phyloP scores from a whole-genome alignment of 2,888 invertebrate genomes.

The Rhabditoides inermis region DNA sequence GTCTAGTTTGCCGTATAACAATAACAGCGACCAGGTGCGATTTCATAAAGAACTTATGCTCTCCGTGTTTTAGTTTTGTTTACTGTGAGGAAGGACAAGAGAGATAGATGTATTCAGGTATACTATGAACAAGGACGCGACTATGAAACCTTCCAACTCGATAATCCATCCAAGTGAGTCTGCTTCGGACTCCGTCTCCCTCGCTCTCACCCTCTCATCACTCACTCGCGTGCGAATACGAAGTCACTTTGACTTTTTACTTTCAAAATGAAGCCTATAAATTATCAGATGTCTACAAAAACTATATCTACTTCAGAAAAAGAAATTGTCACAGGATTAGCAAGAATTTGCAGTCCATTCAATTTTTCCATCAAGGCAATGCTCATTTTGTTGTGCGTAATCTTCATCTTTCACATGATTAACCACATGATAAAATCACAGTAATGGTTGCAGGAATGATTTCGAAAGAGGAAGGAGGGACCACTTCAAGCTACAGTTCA shows the following conservation, averaged over 20 bases:
- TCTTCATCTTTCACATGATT: background rate
- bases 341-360: too few species aligned
- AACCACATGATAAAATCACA: background rate
- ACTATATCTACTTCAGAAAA: background rate
- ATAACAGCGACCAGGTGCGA: background rate
- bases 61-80: background rate
- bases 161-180: conserved; percentile 19
- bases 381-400: background rate
- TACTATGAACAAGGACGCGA: conserved; percentile 35
- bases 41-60: background rate
- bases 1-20: background rate
- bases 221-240: too few species aligned
- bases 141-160: conserved; percentile 30
- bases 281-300: background rate
- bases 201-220: too few species aligned
- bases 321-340: background rate
- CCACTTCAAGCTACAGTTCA: conserved; percentile 35
- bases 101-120: too few species aligned
- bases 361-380: too few species aligned
- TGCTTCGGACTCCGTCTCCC: too few species aligned
- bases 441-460: conserved; percentile 22
- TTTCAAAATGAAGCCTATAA: background rate
- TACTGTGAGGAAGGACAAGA: too few species aligned
- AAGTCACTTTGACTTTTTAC: too few species aligned
- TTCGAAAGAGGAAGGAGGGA: conserved; percentile 35